These are phyloP conservation scores for Bombus fervidus DNA, from an alignment of 1,140 invertebrate species.

Conservation along the genomic window DNA sequence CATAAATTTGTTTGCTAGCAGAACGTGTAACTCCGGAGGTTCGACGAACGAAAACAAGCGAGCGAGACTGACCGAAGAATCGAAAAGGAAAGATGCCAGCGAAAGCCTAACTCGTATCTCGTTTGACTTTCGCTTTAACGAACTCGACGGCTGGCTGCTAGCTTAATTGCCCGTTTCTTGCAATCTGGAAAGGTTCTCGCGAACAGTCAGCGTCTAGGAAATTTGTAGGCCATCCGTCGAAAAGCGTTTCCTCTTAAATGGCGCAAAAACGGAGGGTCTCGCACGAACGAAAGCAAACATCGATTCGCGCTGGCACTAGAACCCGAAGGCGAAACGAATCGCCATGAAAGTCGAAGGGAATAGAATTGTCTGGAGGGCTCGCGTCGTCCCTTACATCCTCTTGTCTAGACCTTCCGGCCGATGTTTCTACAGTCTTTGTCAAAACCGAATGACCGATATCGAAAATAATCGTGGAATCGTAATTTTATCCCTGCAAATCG, in stretches of 20 bases:
- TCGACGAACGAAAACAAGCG: not conserved
- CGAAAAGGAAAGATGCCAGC: not conserved
- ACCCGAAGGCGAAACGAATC: slow-evolving; percentile 31
- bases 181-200: not conserved
- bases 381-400: not conserved
- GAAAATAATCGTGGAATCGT: no score
- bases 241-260: slow-evolving; percentile 57
- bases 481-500: no score
- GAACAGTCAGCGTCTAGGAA: not conserved
- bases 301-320: slow-evolving; percentile 66
- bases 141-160: not conserved
- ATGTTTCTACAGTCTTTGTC: not conserved
- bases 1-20: slow-evolving; percentile 25
- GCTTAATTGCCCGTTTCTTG: not conserved
- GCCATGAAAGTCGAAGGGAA: slow-evolving; percentile 35
- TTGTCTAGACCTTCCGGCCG: not conserved
- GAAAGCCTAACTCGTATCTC: not conserved
- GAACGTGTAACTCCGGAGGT: not conserved
- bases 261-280: slow-evolving; percentile 64
- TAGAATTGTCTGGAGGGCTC: slow-evolving; percentile 54
- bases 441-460: not conserved
- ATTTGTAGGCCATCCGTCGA: slow-evolving; percentile 29
- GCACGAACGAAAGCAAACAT: slow-evolving; percentile 66
- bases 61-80: not conserved
- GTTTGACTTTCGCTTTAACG: not conserved